Evolutionary conservation across 2,797 vertebrate species (phyloP).

Genomic region (Pogoniulus pusillus): DNA sequence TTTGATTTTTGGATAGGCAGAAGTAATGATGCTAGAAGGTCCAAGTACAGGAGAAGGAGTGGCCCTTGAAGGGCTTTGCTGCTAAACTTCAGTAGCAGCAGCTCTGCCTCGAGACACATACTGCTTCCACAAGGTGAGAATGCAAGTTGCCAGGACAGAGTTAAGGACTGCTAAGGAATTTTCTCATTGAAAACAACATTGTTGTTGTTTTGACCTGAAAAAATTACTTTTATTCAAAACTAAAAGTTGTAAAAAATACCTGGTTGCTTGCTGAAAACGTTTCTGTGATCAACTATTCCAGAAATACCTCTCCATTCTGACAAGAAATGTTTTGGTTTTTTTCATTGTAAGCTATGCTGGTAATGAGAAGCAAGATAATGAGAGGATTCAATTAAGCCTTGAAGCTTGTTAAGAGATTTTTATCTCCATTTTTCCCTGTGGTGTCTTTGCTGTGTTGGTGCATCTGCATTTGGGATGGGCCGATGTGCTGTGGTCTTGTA

Average conservation of each 20-base stretch:
- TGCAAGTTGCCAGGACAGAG: background rate
- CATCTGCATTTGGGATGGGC: too few species aligned
- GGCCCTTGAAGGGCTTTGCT: background rate
- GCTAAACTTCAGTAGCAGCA: background rate
- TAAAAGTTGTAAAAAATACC: background rate
- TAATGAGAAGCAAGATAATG: background rate
- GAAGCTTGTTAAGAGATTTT: too few species aligned
- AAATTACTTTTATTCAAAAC: background rate
- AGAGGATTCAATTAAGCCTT: background rate
- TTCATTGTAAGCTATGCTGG: background rate
- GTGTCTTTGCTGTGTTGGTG: too few species aligned
- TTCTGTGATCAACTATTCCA: background rate
- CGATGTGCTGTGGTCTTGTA: too few species aligned
- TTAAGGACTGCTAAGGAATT: background rate
- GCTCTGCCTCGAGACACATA: background rate
- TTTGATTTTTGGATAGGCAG: conserved; percentile 36
- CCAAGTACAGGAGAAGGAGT: background rate
- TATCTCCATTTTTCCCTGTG: too few species aligned
- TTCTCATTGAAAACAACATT: background rate
- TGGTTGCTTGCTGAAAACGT: background rate
- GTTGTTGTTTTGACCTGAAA: background rate
- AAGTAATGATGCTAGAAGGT: background rate
- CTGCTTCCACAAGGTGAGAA: background rate
- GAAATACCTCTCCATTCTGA: background rate
- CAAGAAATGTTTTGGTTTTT: background rate